phyloP scores from a whole-genome alignment of 2,113 vertebrate genomes.

The Mirza zaza region DNA sequence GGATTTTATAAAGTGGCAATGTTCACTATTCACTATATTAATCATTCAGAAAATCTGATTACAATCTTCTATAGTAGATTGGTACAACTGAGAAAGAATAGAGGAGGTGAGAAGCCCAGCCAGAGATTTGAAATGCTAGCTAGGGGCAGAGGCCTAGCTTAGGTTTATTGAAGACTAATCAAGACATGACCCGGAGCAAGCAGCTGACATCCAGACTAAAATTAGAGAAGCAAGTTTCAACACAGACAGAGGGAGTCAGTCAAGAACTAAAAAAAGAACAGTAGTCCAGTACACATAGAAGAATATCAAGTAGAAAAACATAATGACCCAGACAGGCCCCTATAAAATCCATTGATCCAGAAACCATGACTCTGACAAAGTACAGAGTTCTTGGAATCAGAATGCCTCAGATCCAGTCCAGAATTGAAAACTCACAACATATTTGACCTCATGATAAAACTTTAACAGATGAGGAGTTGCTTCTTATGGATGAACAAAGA shows the following conservation, averaged over 20 bases:
- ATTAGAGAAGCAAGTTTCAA: neutral
- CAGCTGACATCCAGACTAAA: neutral
- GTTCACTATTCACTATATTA: neutral
- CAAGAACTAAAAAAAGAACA: neutral
- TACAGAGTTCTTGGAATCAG: neutral
- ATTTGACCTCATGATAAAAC: neutral
- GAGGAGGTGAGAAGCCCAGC: neutral
- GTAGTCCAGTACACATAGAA: neutral
- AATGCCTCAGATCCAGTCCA: neutral
- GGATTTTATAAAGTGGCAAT: neutral
- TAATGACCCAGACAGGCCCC: neutral
- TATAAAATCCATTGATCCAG: neutral
- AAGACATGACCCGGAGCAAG: neutral
- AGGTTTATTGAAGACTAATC: neutral
- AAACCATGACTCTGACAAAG: neutral
- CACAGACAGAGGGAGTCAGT: neutral
- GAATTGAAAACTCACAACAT: neutral
- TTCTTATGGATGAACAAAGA: neutral
- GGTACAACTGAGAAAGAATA: neutral
- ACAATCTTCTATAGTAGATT: neutral
- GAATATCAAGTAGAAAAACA: neutral
- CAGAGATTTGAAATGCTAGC: neutral
- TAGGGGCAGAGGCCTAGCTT: neutral
- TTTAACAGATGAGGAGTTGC: neutral
- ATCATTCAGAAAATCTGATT: slow-evolving; percentile 17